Conservation (phyloP, 1,140 invertebrate species). For the Mesaphorura yosii region DNA sequence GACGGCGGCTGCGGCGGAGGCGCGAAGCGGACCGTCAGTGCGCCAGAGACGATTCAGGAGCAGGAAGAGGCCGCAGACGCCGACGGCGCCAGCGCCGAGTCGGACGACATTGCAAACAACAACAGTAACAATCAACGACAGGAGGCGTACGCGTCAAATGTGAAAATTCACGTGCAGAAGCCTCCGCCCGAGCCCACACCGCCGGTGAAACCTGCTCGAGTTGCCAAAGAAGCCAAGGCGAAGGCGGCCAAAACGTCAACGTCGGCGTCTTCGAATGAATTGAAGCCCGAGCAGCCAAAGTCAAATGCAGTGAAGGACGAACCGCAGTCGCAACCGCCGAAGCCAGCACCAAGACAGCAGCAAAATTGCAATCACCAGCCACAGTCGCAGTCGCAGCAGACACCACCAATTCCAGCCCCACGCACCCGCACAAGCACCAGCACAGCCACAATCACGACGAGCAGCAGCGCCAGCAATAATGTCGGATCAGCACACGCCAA, state of each 20-base stretch:
- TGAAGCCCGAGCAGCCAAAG: too few relatives aligned
- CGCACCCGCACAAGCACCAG: too few relatives aligned
- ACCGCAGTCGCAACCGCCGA: neutral
- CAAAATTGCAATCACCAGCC: neutral
- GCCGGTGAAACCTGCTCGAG: neutral
- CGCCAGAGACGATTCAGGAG: neutral
- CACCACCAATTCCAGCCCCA: neutral
- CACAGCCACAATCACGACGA: too few relatives aligned
- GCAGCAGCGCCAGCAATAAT: too few relatives aligned
- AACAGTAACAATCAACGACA: neutral
- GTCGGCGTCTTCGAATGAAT: neutral
- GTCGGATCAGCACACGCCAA: too few relatives aligned
- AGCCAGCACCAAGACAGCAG: neutral
- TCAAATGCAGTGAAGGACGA: too few relatives aligned
- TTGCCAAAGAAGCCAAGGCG: neutral
- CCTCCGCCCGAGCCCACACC: neutral
- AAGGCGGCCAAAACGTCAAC: neutral
- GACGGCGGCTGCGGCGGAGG: neutral
- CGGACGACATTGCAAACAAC: neutral
- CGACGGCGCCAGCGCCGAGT: neutral
- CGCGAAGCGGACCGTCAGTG: neutral
- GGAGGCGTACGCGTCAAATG: neutral
- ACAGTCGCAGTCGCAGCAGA: neutral
- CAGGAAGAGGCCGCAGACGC: neutral
- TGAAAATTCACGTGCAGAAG: neutral